Percentiles rank a stretch among this genome's conserved stretches.
Conservation (phyloP, 2,888 invertebrate species). For the Rhagonycha fulva region DNA sequence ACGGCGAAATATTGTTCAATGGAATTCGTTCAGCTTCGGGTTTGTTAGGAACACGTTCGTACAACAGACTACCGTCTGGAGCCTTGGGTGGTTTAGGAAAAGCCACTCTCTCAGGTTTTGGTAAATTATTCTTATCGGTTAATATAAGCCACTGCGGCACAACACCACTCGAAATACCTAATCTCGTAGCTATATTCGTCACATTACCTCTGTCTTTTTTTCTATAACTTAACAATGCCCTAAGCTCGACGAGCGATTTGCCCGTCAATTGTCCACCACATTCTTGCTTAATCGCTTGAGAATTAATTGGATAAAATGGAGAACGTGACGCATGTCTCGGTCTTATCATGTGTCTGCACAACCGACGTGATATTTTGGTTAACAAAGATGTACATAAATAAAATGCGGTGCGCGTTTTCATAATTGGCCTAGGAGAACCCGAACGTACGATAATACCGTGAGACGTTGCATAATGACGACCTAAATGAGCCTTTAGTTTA, state of each 20-base stretch:
- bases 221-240: conserved; percentile 60
- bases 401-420: conserved; percentile 97
- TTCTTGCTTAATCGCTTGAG: conserved; percentile 84
- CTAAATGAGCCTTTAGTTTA: conserved; percentile 91
- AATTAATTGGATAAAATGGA: conserved; percentile 79
- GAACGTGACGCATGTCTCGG: conserved; percentile 88
- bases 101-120: conserved; percentile 78
- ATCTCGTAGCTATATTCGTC: conserved; percentile 70
- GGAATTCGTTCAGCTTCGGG: conserved; percentile 70
- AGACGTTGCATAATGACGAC: conserved; percentile 90
- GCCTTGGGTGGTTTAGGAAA: conserved; percentile 92
- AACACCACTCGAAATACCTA: conserved; percentile 66
- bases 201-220: conserved; percentile 68
- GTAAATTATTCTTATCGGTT: conserved; percentile 76
- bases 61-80: conserved; percentile 84
- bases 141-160: conserved; percentile 73
- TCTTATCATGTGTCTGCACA: conserved; percentile 81
- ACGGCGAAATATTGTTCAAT: conserved; percentile 59
- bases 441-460: conserved; percentile 79
- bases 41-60: conserved; percentile 85
- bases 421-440: conserved; percentile 86
- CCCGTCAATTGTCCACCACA: conserved; percentile 68
- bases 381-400: conserved; percentile 90
- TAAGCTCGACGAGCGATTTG: conserved; percentile 61
- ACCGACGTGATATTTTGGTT: conserved; percentile 85